A percentile compares a stretch with the other conserved stretches of the same genome.
phyloP scores from a whole-genome alignment of 2,888 invertebrate genomes.

The Xanthia icteritia region DNA sequence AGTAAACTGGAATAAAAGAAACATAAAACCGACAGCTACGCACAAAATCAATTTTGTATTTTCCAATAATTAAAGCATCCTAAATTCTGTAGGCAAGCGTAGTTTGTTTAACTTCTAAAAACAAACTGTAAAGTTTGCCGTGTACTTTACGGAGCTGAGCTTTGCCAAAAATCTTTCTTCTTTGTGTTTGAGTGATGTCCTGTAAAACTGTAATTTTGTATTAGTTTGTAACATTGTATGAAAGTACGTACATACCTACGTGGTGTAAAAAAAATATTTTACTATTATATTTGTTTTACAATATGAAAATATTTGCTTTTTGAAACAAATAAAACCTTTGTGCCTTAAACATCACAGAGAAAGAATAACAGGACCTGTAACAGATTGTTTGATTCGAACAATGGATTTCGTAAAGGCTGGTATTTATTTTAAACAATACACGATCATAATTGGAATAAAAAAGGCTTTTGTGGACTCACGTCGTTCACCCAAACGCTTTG shows the following conservation, averaged over 20 bases:
- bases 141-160: neutral
- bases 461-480: slow-evolving; percentile 13
- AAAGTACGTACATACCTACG: neutral
- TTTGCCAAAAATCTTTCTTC: neutral
- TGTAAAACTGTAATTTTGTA: neutral
- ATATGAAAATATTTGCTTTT: too few relatives aligned
- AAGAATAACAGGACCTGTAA: slow-evolving; percentile 62
- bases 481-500: neutral
- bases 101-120: slow-evolving; percentile 6
- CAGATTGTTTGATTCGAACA: slow-evolving; percentile 54
- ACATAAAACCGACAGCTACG: neutral
- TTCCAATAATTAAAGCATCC: neutral
- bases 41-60: neutral
- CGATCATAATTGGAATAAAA: slow-evolving; percentile 31
- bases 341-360: too few relatives aligned
- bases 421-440: slow-evolving; percentile 42
- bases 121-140: slow-evolving; percentile 5
- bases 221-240: neutral
- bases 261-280: too few relatives aligned
- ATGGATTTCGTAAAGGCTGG: slow-evolving; percentile 44
- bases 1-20: neutral
- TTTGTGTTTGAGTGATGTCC: slow-evolving; percentile 19
- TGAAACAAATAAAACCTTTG: too few relatives aligned
- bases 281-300: too few relatives aligned
- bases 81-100: neutral